phyloP scores from a whole-genome alignment of 2,113 vertebrate genomes.

The Psephotus haematonotus region DNA sequence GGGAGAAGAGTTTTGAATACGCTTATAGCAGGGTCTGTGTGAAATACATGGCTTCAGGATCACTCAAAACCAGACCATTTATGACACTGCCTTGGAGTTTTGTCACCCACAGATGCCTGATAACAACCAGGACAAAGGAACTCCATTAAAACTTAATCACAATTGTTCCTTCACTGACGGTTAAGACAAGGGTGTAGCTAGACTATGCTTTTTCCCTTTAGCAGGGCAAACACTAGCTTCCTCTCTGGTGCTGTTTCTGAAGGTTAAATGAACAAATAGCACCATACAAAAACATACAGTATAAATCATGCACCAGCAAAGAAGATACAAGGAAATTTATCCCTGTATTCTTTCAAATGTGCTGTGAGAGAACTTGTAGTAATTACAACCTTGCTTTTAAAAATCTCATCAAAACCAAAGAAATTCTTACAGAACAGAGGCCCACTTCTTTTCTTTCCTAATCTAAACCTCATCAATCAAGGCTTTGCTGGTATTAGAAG shows the following conservation, averaged over 20 bases:
- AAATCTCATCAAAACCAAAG: not conserved
- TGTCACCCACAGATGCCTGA: not conserved
- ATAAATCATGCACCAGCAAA: accelerated
- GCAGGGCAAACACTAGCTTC: not conserved
- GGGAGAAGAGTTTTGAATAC: not conserved
- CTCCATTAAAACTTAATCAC: not conserved
- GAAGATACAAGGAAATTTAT: not conserved
- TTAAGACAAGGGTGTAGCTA: not conserved
- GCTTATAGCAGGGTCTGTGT: not conserved
- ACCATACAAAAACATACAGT: not conserved
- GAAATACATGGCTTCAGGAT: not conserved
- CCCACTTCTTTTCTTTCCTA: not conserved
- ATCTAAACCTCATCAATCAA: not conserved
- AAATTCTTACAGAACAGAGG: not conserved
- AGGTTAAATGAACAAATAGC: not conserved
- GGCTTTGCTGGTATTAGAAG: not conserved
- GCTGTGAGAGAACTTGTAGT: not conserved
- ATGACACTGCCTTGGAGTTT: not conserved
- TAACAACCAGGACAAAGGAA: not conserved
- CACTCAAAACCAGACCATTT: not conserved
- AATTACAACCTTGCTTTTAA: not conserved
- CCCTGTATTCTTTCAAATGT: not conserved
- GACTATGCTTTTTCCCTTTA: not conserved
- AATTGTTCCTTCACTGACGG: not conserved
- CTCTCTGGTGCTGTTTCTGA: not conserved